Percentiles rank a stretch among this genome's conserved stretches.
phyloP scores from a whole-genome alignment of 2,113 vertebrate genomes.

The Pterocles orientalis region DNA sequence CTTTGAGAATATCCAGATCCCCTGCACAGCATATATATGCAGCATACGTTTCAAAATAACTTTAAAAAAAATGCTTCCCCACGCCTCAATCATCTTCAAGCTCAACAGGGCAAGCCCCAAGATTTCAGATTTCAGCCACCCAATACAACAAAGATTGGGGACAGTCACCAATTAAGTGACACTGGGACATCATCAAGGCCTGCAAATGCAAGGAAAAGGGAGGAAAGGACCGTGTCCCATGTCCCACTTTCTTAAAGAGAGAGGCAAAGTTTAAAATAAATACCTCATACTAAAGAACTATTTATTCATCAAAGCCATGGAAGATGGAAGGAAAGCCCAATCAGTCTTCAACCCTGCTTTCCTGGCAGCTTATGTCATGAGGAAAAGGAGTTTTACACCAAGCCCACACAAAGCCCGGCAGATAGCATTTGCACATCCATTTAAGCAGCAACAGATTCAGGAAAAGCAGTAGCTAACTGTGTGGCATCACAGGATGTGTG shows the following conservation, averaged over 20 bases:
- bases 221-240: background rate
- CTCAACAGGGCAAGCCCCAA: background rate
- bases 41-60: background rate
- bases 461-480: background rate
- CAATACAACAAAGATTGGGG: background rate
- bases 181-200: background rate
- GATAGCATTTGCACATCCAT: background rate
- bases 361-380: fast-evolving
- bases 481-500: background rate
- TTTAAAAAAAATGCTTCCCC: background rate
- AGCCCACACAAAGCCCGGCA: background rate
- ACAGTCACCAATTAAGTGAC: background rate
- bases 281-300: background rate
- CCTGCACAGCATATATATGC: background rate
- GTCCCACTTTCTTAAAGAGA: background rate
- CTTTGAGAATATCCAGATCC: conserved; percentile 25
- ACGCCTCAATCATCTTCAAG: background rate
- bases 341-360: background rate
- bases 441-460: background rate
- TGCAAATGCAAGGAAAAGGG: background rate
- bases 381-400: background rate
- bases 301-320: background rate
- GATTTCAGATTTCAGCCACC: background rate
- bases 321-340: background rate
- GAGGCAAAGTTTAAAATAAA: background rate